Base-by-base conservation (phyloP, 2,113 vertebrate species). In the Serinus canaria region DNA sequence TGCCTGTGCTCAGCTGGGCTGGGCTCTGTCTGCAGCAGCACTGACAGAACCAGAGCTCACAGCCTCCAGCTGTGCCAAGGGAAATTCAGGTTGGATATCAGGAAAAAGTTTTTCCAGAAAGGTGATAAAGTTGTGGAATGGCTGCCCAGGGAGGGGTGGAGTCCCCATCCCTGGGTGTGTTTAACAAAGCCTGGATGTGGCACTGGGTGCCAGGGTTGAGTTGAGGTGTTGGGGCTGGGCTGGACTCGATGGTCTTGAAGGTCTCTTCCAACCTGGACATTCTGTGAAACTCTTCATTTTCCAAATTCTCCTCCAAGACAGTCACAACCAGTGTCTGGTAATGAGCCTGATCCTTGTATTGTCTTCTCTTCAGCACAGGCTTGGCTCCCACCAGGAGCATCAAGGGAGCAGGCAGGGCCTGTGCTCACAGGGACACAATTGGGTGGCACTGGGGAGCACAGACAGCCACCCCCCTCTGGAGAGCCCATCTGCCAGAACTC, bases 351-450 rank as follows among this genome's bases (percentile, higher is more conserved):
- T 17, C 12, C 1, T 35, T 67, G 33, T 1, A 22, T 31, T 87
- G 67, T 41, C 37, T 62, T 25, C 50, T 68, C 68, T 23, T 58
- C 18, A 52, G 10, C 52, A 23, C 28, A 25, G 47, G 30, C 1
- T 2, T 6, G n/a, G 35, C 22, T 55, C 43, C 35, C 46, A 47
- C 5, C 73, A 85, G 56, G 49, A 56, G 58, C 73, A 39, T 0
- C 50, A 16, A 3, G 0, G 5, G 43, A 60, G 24, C 17, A 50
- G n/a, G 8, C 33, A 68, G 3, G 3, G 31, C 3, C 25, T 11
- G 2, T 5, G 39, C 63, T 12, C 14, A 30, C 28, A 44, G 35
- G 49, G 33, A 13, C 10, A 37, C 3, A 1, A 0, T 5, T 4
- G 28, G 3, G n/a, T 8, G 21, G 56, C 4, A 2, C 37, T 30